Base-by-base conservation (phyloP, 2,888 invertebrate genomes). In the Agriopis marginaria region DNA sequence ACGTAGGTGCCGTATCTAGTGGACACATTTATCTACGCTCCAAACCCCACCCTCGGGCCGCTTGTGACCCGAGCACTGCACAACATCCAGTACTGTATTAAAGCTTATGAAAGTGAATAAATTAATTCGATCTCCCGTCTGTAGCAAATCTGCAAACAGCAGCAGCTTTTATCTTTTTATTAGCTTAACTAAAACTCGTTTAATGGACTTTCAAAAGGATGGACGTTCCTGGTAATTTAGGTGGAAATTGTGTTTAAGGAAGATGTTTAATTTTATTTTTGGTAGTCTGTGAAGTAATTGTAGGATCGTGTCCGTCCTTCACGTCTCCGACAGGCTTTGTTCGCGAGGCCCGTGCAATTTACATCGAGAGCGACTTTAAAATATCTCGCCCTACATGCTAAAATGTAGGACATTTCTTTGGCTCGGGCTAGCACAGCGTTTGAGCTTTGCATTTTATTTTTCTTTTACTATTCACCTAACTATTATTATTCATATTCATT, bases 281-380 rank as follows among this genome's bases (percentile, higher is more conserved):
- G 56, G 53, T 59, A 58, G 64, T 61, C 56, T 56, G 58, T 47
- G 51, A 54, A 39, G 63, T 72, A 63, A 69, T 66, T 63, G 66
- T 50, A 55, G 65, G 71, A 63, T 63, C 72, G 69, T 68, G 72
- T 66, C 73, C 68, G 73, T 66, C 77, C 75, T 76, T 75, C 74
- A 73, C 32, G 65, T 51, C 72, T 71, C 79, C 76, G 71, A 79
- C 79, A 74, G 78, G 76, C 78, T 76, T 80, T 80, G 83, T 83
- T 81, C 73, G 63, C 70, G 83, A 83, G 84, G 81, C 80, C 80
- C 73, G 83, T 88, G 83, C 86, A 84, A 87, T 87, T 86, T 87
- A 85, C 86, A 87, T 87, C 75, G 79, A 84, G 82, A 86, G 79
- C 76, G 79, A 75, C 78, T 80, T 80, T 79, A 85, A 85, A 85